Percentiles rank a stretch among this genome's conserved stretches.
These are phyloP conservation scores for Chelonoidis abingdonii DNA, from an alignment of 2,113 vertebrate genomes.

Conservation along the genomic window DNA sequence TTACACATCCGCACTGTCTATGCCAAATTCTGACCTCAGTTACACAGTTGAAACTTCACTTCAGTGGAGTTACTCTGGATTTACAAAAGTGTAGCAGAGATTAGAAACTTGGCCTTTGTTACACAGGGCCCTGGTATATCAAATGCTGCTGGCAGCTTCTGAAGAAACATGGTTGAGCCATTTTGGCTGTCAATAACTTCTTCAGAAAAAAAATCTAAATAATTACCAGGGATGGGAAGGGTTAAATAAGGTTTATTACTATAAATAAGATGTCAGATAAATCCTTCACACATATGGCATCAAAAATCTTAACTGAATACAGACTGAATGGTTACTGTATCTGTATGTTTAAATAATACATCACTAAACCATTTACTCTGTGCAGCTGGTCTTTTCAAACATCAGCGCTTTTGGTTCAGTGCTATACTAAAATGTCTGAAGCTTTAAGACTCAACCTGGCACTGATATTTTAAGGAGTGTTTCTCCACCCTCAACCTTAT, in stretches of 20 bases:
- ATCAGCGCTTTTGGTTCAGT: slow-evolving; percentile 21
- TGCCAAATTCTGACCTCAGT: slow-evolving; percentile 34
- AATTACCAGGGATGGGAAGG: not conserved
- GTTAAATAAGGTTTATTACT: not conserved
- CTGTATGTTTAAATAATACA: slow-evolving; percentile 55
- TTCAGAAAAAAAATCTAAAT: not conserved
- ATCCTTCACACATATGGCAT: not conserved
- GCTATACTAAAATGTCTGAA: not conserved
- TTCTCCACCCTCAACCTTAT: not conserved
- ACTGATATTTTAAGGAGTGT: not conserved
- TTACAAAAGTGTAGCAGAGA: not conserved
- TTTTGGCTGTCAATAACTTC: not conserved
- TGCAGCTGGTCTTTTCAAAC: slow-evolving; percentile 7
- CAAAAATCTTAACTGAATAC: not conserved
- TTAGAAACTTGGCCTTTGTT: no score
- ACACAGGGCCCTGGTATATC: no score
- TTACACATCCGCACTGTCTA: not conserved
- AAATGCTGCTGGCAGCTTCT: not conserved
- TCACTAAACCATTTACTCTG: slow-evolving; percentile 53
- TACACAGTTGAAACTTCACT: not conserved
- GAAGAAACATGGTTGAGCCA: not conserved
- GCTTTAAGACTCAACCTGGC: slow-evolving; percentile 2
- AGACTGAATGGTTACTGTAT: not conserved
- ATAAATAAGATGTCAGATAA: not conserved
- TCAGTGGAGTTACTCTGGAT: not conserved